Evolutionary conservation across 2,888 invertebrate genomes (phyloP).

Genomic region (Tryphoninae sp.): DNA sequence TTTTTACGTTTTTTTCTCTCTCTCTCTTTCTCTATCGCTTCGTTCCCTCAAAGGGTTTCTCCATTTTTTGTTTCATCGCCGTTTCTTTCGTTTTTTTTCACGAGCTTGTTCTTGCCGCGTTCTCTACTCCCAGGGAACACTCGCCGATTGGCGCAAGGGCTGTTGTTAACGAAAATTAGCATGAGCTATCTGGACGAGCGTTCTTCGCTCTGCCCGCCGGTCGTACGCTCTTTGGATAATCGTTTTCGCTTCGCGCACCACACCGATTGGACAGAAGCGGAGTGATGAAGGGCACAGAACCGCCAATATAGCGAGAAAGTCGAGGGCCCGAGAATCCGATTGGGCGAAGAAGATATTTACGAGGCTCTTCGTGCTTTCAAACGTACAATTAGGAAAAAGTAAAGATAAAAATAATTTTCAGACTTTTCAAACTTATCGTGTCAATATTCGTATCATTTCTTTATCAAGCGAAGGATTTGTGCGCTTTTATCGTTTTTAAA

Average conservation of each 20-base stretch:
- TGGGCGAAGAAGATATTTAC: background rate
- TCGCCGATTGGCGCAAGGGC: slow-evolving; percentile 69
- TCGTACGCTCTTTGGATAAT: background rate
- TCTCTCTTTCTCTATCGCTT: slow-evolving; percentile 64
- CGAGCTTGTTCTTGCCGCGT: slow-evolving; percentile 20
- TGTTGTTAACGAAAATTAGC: slow-evolving; percentile 81
- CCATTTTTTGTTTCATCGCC: slow-evolving; percentile 33
- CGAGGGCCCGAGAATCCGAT: too few species aligned
- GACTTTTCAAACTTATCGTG: too few species aligned
- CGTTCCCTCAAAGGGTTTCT: slow-evolving; percentile 42
- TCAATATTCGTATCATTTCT: too few species aligned
- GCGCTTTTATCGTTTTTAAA: too few species aligned
- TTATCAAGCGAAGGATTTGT: too few species aligned
- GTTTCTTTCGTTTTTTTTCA: slow-evolving; percentile 50
- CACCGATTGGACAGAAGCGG: too few species aligned
- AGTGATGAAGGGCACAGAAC: too few species aligned
- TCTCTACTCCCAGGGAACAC: slow-evolving; percentile 15
- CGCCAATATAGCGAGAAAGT: too few species aligned
- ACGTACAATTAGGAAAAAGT: too few species aligned
- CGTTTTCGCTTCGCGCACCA: background rate
- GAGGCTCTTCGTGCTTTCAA: background rate
- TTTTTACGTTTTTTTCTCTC: background rate
- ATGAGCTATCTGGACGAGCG: slow-evolving; percentile 76
- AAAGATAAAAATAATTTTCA: too few species aligned
- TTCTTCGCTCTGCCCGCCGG: slow-evolving; percentile 7